A percentile compares a stretch with the other conserved stretches of the same genome.
These are phyloP conservation scores for Ericerus pela DNA, from an alignment of 1,140 invertebrate species.

Conservation along the genomic window DNA sequence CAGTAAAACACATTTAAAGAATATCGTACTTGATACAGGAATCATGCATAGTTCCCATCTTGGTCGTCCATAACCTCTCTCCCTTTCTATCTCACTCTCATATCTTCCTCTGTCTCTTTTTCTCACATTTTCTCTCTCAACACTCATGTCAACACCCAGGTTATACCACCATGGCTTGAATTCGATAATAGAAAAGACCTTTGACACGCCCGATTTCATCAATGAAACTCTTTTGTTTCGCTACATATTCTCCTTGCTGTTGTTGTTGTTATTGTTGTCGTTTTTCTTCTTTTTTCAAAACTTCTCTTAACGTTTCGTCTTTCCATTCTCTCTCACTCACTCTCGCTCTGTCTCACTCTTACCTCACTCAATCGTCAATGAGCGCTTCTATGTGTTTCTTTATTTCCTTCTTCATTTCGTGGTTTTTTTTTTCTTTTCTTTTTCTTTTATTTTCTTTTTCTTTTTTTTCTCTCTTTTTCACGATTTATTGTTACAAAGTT, in stretches of 20 bases:
- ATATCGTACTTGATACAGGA: conserved; percentile 7
- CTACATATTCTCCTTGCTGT: neutral
- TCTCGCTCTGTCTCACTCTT: too few relatives aligned
- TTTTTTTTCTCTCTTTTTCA: conserved; percentile 3
- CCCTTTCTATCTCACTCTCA: neutral
- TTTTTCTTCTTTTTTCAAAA: too few relatives aligned
- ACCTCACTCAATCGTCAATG: too few relatives aligned
- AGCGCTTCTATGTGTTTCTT: too few relatives aligned
- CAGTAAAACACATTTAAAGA: neutral
- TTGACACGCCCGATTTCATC: conserved; percentile 11
- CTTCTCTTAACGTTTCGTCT: too few relatives aligned
- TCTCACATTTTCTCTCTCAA: neutral
- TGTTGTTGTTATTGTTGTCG: too few relatives aligned
- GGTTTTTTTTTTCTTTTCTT: too few relatives aligned
- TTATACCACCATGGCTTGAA: neutral
- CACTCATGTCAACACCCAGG: conserved; percentile 7
- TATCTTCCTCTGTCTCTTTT: neutral
- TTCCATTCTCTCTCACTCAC: too few relatives aligned
- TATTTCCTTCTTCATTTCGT: too few relatives aligned
- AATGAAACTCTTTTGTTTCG: conserved; percentile 11
- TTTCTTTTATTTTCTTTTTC: conserved; percentile 4
- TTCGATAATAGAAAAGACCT: conserved; percentile 3
- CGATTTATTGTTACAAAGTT: neutral
- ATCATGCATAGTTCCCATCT: conserved; percentile 12
- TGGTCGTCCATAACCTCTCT: neutral